Evolutionary conservation across 2,888 invertebrate species (phyloP), one percentile per base, ranked within the genome.

Genomic region (Drosophila fungiperda): DNA sequence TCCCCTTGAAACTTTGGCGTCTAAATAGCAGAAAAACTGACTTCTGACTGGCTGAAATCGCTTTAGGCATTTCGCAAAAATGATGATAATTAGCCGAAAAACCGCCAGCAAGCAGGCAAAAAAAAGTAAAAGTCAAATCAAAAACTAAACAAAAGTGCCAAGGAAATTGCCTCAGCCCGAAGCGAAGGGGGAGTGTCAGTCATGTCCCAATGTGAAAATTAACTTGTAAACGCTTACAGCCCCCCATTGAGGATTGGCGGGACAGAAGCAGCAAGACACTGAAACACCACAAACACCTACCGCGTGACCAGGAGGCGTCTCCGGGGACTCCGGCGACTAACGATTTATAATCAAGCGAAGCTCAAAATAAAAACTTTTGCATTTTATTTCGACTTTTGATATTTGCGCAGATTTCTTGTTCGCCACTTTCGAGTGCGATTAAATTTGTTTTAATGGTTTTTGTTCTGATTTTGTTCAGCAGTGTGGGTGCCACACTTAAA

Each of bases 391-490:
- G 87, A 78, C 82, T 87, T 86, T 81, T 76, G 83, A 83, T 87
- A 76, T 85, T 84, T 63, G 78, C 76, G 83, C 78, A 86, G 81
- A 86, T 83, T 85, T 87, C 80, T 76, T 78, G 69, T 49, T 55
- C 73, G 77, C 80, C 60, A 75, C 92, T 92, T 91, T 83, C 90
- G 89, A 92, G 92, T 91, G 91, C 90, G 91, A 92, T 92, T 92
- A 92, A 92, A 92, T 92, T 92, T 92, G 92, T 92, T 92, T 92
- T 92, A 92, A 92, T 92, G 92, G 92, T 88, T 91, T 91, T 92
- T 91, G 84, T 87, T 85, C 48, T 50, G 20, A 8, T 33, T 35
- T 53, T 32, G 33, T 29, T 4, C n/a, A 23, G 8, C 33, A 23
- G 36, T 42, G 57, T 69, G 75, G 64, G 65, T 15, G 48, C 66